Base-by-base conservation (phyloP, 2,888 invertebrate genomes). In the Frankliniella fusca region DNA sequence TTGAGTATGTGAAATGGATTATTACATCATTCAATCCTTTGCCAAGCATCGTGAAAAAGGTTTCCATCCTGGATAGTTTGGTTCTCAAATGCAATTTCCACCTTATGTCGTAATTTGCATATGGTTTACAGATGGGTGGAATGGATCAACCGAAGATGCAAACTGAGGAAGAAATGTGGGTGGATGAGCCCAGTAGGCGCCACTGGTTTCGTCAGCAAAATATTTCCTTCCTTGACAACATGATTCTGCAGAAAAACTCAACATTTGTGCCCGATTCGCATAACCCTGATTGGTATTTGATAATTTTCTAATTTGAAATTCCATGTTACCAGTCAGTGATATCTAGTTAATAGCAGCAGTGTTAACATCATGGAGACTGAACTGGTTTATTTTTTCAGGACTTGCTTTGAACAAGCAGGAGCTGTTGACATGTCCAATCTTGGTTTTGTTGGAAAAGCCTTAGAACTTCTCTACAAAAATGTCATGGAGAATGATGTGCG, bases 381-480 rank as follows among this genome's bases (percentile, higher is more conserved):
- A 38, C 38, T 38, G 5, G 5, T 38, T 76, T 23, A 10, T 76
- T 27, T 10, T 76, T 76, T 27, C 27, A 76, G 70, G 70, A 76
- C 70, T 11, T 76, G 70, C 27, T 76, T 76, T 76, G 70, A 76
- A 23, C 70, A 76, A 76, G 70, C 70, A 5, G 70, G 70, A 9
- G 70, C 70, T 27, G 70, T 76, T 11, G 70, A 76, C 12, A 76
- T 76, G 70, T 23, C 23, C 12, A 76, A 76, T 12, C 70, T 76
- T 76, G 70, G 70, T 27, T 76, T 76, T 76, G 12, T 76, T 76
- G 70, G 70, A 8, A 76, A 76, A 12, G 70, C 70, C 12, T 23
- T 76, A 12, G 70, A 76, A 12, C 70, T 76, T 27, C 70, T 76
- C 27, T 76, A 76, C 70, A 76, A 76, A 27, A 76, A 76, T 76